These are phyloP conservation scores for Sminthurinus aureus DNA, from an alignment of 2,888 invertebrate genomes.

Conservation along the genomic window DNA sequence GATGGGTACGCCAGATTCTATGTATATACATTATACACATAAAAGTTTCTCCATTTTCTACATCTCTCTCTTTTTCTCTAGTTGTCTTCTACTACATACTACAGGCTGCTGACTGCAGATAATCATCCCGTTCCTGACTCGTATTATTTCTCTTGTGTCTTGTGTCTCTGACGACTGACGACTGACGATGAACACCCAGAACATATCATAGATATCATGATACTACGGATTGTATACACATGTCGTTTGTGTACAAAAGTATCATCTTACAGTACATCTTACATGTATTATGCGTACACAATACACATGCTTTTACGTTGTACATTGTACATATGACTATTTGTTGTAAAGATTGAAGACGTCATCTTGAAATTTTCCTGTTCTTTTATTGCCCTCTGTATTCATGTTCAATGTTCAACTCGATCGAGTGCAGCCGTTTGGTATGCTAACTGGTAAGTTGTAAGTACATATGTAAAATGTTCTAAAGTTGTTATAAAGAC, in stretches of 20 bases:
- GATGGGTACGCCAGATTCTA: slow-evolving; percentile 25
- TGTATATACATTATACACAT: slow-evolving; percentile 5
- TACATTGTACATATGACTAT: neutral
- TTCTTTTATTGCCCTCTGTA: neutral
- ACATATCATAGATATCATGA: no score
- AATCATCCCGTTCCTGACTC: neutral
- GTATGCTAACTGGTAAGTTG: no score
- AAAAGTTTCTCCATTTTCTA: slow-evolving; percentile 3
- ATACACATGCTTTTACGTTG: neutral
- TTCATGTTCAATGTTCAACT: neutral
- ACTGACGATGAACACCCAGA: no score
- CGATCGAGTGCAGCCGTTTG: no score
- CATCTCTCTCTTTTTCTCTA: neutral
- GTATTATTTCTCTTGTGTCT: neutral
- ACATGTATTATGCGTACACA: neutral
- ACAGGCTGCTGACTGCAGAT: no score
- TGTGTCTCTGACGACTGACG: no score
- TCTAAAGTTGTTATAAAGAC: no score
- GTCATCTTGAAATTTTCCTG: neutral
- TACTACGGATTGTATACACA: no score
- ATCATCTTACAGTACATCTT: neutral
- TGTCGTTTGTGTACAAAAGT: neutral
- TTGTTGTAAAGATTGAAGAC: neutral
- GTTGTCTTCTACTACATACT: no score
- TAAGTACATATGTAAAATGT: no score